A percentile compares a stretch with the other conserved stretches of the same genome.
These are phyloP conservation scores for Pachyramphus minor DNA, from an alignment of 2,113 vertebrate species.

Conservation along the genomic window DNA sequence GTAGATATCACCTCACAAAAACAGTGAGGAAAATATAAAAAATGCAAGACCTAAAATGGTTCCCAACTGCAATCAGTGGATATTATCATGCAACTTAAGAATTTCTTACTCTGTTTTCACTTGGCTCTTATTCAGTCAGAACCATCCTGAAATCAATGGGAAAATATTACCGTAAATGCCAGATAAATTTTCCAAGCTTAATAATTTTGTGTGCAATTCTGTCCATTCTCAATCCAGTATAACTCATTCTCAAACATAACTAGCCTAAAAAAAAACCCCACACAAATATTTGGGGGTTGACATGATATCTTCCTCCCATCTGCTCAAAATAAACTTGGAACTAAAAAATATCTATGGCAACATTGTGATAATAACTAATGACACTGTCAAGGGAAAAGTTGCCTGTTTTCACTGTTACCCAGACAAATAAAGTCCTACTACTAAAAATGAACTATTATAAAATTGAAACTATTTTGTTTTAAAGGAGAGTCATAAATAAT, in stretches of 20 bases:
- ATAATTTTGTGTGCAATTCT: background rate
- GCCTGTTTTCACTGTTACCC: background rate
- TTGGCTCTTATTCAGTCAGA: background rate
- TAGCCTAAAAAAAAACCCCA: background rate
- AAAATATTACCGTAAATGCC: background rate
- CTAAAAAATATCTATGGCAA: conserved; percentile 7
- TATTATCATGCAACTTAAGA: background rate
- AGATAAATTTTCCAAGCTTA: background rate
- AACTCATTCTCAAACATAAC: background rate
- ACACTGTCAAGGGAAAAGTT: background rate
- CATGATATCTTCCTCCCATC: conserved; percentile 2
- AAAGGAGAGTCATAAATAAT: background rate
- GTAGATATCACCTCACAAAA: background rate
- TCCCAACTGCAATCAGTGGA: background rate
- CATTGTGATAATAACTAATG: conserved; percentile 12
- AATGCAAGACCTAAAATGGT: background rate
- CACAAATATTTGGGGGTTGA: conserved; percentile 12
- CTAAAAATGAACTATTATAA: background rate
- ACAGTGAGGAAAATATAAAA: background rate
- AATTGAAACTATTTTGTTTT: background rate
- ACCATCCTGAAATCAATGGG: background rate
- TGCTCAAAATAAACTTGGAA: conserved; percentile 46
- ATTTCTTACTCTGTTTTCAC: background rate
- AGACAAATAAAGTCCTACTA: background rate
- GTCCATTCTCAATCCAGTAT: background rate